phyloP scores from a whole-genome alignment of 2,888 invertebrate genomes.

The Clunio marinus region DNA sequence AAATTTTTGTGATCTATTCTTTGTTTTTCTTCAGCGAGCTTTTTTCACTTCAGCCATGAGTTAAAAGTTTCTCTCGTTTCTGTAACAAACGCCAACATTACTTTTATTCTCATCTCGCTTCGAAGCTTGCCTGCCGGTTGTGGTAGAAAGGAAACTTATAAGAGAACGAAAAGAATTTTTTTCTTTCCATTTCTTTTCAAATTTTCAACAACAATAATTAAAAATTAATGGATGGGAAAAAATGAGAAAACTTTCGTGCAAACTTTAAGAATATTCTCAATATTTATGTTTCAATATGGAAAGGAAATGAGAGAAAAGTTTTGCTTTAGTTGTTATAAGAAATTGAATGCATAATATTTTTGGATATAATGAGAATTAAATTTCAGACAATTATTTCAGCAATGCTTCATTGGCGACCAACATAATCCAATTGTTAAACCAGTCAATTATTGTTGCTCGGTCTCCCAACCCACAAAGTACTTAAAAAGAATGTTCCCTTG shows the following conservation, averaged over 20 bases:
- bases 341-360: too few relatives aligned
- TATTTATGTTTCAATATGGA: too few relatives aligned
- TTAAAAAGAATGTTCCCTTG: too few relatives aligned
- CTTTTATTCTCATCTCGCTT: background rate
- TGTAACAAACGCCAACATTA: background rate
- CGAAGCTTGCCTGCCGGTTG: background rate
- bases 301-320: too few relatives aligned
- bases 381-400: background rate
- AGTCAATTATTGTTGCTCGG: too few relatives aligned
- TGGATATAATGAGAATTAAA: background rate
- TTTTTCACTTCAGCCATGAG: background rate
- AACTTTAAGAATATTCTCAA: too few relatives aligned
- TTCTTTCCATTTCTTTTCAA: background rate
- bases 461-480: too few relatives aligned
- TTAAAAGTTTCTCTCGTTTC: background rate
- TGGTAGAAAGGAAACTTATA: background rate
- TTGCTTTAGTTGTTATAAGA: too few relatives aligned
- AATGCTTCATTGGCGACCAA: too few relatives aligned
- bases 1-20: conserved; percentile 28
- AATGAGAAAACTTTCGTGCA: conserved; percentile 26
- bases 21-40: background rate
- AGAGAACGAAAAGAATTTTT: background rate
- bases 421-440: too few relatives aligned
- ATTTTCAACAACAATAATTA: conserved; percentile 31
- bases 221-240: conserved; percentile 27